phyloP scores from a whole-genome alignment of 2,888 invertebrate species.

The Rapana venosa region DNA sequence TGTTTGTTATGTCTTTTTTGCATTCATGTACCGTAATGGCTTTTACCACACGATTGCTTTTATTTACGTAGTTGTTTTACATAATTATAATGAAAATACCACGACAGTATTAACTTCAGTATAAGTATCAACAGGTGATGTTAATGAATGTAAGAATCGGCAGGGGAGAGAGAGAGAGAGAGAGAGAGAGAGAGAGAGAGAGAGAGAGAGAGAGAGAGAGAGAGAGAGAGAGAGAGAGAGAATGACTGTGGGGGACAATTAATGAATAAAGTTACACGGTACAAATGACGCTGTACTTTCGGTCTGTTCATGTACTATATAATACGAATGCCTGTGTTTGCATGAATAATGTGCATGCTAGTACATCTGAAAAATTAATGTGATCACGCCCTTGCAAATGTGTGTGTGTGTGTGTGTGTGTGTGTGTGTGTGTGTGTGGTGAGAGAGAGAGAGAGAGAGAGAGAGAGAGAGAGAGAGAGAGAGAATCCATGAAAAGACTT shows the following conservation, averaged over 20 bases:
- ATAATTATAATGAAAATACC: not conserved
- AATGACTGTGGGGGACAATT: no score
- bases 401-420: not conserved
- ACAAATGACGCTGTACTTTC: no score
- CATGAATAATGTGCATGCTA: not conserved
- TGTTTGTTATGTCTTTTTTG: no score
- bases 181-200: conserved; percentile 15
- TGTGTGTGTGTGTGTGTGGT: not conserved
- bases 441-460: not conserved
- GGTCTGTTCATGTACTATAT: not conserved
- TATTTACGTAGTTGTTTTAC: no score
- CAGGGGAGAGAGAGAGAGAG: not conserved
- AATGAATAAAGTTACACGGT: no score
- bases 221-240: not conserved
- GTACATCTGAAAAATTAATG: no score
- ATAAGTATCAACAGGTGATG: not conserved
- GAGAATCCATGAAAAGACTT: no score
- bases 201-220: not conserved
- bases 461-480: no score
- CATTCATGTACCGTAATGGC: no score
- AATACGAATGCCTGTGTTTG: not conserved
- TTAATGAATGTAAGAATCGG: not conserved
- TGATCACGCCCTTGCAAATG: not conserved
- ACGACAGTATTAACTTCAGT: not conserved
- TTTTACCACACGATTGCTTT: no score